These are phyloP conservation scores for Leptopterna dolabrata DNA, from an alignment of 2,888 invertebrate genomes.

Conservation along the genomic window DNA sequence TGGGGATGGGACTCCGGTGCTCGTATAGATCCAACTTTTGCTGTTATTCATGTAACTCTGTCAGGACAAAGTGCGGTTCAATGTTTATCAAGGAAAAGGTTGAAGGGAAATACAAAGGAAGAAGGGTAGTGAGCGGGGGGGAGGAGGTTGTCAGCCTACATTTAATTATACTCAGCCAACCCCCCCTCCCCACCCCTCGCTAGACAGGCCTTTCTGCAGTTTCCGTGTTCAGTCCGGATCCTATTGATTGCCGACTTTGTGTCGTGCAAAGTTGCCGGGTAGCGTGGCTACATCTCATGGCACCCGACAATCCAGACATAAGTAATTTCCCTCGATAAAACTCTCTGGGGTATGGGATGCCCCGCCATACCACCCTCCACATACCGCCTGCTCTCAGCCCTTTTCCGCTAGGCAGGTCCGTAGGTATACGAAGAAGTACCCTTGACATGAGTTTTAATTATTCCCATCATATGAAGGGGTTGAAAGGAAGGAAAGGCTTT, in stretches of 20 bases:
- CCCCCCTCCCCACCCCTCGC: neutral
- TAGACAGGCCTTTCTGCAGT: neutral
- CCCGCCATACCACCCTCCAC: neutral
- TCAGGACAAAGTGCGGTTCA: neutral
- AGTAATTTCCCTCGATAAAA: slow-evolving; percentile 34
- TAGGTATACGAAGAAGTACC: no score
- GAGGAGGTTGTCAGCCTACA: neutral
- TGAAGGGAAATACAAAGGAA: neutral
- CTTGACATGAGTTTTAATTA: neutral
- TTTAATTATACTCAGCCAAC: neutral
- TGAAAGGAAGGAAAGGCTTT: no score
- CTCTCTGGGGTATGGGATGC: slow-evolving; percentile 25
- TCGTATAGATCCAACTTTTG: slow-evolving; percentile 4
- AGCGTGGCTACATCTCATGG: slow-evolving; percentile 49
- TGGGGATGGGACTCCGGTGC: neutral
- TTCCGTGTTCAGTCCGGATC: slow-evolving; percentile 20
- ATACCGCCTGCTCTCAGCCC: neutral
- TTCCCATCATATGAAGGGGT: neutral
- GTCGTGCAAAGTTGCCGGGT: slow-evolving; percentile 47
- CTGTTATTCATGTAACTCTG: neutral
- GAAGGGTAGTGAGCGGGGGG: neutral
- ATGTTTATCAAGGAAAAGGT: neutral
- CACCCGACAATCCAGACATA: slow-evolving; percentile 32
- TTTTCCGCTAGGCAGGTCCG: no score
- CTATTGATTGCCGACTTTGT: slow-evolving; percentile 50